These are phyloP conservation scores for Epinotia ramella DNA, from an alignment of 2,888 invertebrate species.

Conservation along the genomic window DNA sequence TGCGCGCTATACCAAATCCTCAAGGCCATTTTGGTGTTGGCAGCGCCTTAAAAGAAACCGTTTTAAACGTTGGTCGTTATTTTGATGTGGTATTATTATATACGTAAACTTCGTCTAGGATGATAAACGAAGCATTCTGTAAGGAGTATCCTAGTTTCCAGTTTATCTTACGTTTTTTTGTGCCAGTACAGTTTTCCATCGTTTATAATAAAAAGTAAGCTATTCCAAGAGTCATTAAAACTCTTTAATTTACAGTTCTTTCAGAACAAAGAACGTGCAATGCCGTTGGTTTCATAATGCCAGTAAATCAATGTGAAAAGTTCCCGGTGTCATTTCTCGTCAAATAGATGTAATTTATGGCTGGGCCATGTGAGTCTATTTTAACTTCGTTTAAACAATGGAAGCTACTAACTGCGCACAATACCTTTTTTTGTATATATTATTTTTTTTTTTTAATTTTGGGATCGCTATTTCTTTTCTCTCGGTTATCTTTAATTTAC, in stretches of 20 bases:
- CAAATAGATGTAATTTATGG: slow-evolving; percentile 35
- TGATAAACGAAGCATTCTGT: not conserved
- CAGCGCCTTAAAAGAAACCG: too few species aligned
- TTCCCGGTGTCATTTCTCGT: slow-evolving; percentile 35
- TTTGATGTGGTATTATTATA: not conserved
- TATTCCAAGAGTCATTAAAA: slow-evolving; percentile 28
- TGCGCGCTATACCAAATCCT: too few species aligned
- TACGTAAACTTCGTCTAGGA: not conserved
- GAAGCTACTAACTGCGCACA: not conserved
- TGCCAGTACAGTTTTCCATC: not conserved
- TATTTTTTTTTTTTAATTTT: not conserved
- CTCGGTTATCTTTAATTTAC: not conserved
- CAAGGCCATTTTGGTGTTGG: too few species aligned
- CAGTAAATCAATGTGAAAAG: slow-evolving; percentile 37
- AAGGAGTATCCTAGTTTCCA: not conserved
- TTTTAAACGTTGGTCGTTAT: too few species aligned
- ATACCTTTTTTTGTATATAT: too few species aligned
- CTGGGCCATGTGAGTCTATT: slow-evolving; percentile 9
- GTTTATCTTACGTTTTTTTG: not conserved
- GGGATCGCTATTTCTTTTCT: not conserved
- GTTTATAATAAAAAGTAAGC: slow-evolving; percentile 2
- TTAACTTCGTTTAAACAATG: not conserved
- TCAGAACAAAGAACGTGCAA: slow-evolving; percentile 31
- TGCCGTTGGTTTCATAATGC: slow-evolving; percentile 23
- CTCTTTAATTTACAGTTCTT: slow-evolving; percentile 33